These are phyloP conservation scores for Muscina levida DNA, from an alignment of 2,888 invertebrate species.

Conservation along the genomic window DNA sequence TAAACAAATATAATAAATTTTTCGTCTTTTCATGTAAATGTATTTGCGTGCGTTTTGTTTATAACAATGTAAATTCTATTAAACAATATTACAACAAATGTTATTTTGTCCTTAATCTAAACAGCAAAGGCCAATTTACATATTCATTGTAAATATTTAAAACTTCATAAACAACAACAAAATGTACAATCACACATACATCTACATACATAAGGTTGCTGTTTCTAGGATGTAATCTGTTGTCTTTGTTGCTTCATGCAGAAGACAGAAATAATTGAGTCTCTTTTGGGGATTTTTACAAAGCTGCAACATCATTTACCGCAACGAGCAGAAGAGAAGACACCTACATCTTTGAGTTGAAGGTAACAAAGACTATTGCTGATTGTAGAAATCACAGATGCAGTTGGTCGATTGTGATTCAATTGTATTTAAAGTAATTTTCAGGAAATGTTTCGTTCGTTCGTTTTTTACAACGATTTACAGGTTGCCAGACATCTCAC, in stretches of 20 bases:
- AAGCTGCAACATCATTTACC: neutral
- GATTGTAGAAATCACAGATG: no score
- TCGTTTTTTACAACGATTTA: no score
- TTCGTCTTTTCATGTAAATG: no score
- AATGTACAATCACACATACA: neutral
- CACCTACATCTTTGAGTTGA: no score
- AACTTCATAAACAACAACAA: neutral
- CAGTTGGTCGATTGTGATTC: no score
- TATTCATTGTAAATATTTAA: neutral
- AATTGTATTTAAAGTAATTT: no score
- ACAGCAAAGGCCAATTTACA: conserved; percentile 48
- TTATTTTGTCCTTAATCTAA: conserved; percentile 24
- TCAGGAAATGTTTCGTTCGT: no score
- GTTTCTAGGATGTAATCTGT: no score
- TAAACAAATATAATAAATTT: conserved; percentile 9
- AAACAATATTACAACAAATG: conserved; percentile 39
- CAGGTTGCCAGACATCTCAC: no score
- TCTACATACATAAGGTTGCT: neutral
- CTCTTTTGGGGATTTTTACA: neutral
- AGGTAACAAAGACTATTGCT: no score
- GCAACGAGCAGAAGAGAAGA: neutral
- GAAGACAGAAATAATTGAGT: conserved; percentile 1
- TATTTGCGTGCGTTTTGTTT: neutral
- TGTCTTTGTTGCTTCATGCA: neutral
- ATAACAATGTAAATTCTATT: conserved; percentile 56